Evolutionary conservation across 1,140 invertebrate genomes (phyloP).

Genomic region (Pseudomyrmex gracilis): DNA sequence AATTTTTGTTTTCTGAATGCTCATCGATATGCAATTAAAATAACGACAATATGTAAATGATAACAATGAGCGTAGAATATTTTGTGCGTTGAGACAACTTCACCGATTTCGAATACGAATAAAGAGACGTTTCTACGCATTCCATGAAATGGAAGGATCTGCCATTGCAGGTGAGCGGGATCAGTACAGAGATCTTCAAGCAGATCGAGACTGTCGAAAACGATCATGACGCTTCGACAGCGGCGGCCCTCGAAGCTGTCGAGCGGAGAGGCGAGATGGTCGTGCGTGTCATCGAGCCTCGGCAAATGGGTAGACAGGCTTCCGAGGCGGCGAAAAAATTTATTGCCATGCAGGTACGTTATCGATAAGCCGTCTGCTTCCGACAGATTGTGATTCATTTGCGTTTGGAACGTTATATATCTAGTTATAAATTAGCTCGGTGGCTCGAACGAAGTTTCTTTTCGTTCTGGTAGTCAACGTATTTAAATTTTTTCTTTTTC

Average conservation of each 20-base stretch:
- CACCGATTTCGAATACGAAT: not conserved
- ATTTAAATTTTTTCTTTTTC: not conserved
- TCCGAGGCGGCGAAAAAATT: slow-evolving; percentile 94
- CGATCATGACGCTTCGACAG: slow-evolving; percentile 96
- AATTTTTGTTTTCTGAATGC: too few species aligned
- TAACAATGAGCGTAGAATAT: not conserved
- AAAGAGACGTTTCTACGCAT: not conserved
- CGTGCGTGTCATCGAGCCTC: slow-evolving; percentile 94
- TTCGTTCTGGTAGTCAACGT: not conserved
- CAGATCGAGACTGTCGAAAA: slow-evolving; percentile 98
- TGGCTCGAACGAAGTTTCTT: not conserved
- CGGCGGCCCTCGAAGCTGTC: slow-evolving; percentile 95
- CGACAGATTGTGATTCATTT: slow-evolving; percentile 49
- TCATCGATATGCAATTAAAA: not conserved
- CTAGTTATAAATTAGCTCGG: slow-evolving; percentile 22
- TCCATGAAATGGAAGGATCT: slow-evolving; percentile 69
- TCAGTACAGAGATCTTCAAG: slow-evolving; percentile 97
- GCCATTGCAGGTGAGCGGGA: slow-evolving; percentile 93
- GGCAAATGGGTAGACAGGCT: slow-evolving; percentile 93
- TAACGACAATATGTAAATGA: not conserved
- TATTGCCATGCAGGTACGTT: slow-evolving; percentile 89
- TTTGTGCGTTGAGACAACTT: slow-evolving; percentile 47
- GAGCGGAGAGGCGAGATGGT: slow-evolving; percentile 97
- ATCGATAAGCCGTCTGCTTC: slow-evolving; percentile 32
- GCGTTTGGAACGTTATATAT: slow-evolving; percentile 10